Percentiles rank a stretch among this genome's conserved stretches.
Evolutionary conservation across 2,113 vertebrate species (phyloP).

Genomic region (Cyprinodon tularosa): DNA sequence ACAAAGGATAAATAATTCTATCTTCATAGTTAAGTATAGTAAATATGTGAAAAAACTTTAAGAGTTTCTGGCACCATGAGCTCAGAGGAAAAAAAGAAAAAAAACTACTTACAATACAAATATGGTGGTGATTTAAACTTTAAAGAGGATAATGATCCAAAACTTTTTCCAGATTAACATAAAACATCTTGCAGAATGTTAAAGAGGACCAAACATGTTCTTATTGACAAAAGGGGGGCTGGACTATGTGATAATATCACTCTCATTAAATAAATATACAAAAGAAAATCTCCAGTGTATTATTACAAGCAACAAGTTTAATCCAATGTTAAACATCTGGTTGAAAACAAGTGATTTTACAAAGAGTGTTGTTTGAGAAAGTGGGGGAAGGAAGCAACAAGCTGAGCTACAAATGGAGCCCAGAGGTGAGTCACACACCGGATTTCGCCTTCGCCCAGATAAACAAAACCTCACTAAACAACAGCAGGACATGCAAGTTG

Average conservation of each 20-base stretch:
- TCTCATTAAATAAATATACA: not conserved
- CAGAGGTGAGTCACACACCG: conserved; percentile 67
- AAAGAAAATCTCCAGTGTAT: too few relatives aligned
- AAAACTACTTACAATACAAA: too few relatives aligned
- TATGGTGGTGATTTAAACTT: too few relatives aligned
- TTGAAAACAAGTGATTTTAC: not conserved
- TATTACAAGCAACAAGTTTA: not conserved
- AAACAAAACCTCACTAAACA: conserved; percentile 63
- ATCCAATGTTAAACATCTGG: not conserved
- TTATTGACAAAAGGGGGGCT: not conserved
- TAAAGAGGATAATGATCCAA: too few relatives aligned
- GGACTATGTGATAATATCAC: not conserved
- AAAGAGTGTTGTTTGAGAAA: conserved; percentile 7
- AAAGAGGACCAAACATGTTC: not conserved
- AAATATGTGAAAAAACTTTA: too few relatives aligned
- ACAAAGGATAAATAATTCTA: too few relatives aligned
- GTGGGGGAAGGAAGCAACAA: conserved; percentile 26
- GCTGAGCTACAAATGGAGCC: conserved; percentile 45
- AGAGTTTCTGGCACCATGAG: too few relatives aligned
- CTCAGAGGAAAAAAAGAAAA: too few relatives aligned
- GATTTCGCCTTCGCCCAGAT: conserved; percentile 59
- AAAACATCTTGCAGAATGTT: not conserved
- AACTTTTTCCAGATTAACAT: not conserved
- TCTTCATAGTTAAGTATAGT: too few relatives aligned
- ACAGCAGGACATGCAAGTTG: conserved; percentile 49